These are phyloP conservation scores for Emys orbicularis DNA, from an alignment of 2,797 vertebrate species.

Conservation along the genomic window DNA sequence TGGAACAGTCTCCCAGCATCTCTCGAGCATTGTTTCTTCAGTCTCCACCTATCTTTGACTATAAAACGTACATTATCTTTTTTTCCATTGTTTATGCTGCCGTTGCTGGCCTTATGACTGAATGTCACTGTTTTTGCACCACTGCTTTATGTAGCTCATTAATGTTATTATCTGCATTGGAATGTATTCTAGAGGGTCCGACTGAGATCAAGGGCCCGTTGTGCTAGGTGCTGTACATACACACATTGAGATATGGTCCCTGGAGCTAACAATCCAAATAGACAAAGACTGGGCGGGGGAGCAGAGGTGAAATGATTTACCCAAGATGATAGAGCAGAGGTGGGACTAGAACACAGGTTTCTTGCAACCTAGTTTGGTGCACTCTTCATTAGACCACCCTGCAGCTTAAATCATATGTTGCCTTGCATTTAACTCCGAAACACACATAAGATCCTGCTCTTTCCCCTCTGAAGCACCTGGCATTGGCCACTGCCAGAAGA, in stretches of 20 bases:
- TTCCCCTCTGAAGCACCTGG: too few relatives aligned
- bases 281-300: background rate
- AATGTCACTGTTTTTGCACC: background rate
- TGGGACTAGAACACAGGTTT: background rate
- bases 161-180: background rate
- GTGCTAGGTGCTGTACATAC: background rate
- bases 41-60: background rate
- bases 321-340: background rate
- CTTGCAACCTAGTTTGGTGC: background rate
- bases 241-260: background rate
- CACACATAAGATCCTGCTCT: rapidly evolving
- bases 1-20: background rate
- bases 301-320: background rate
- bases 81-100: background rate
- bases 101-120: background rate
- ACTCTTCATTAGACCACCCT: background rate
- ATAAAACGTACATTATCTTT: rapidly evolving
- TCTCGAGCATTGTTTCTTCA: background rate
- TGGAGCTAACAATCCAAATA: background rate
- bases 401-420: rapidly evolving
- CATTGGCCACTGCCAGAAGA: too few relatives aligned
- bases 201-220: background rate
- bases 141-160: background rate
- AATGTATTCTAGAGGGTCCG: background rate
- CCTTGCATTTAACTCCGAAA: background rate